These are phyloP conservation scores for Colius striatus DNA, from an alignment of 2,113 vertebrate genomes.

Conservation along the genomic window DNA sequence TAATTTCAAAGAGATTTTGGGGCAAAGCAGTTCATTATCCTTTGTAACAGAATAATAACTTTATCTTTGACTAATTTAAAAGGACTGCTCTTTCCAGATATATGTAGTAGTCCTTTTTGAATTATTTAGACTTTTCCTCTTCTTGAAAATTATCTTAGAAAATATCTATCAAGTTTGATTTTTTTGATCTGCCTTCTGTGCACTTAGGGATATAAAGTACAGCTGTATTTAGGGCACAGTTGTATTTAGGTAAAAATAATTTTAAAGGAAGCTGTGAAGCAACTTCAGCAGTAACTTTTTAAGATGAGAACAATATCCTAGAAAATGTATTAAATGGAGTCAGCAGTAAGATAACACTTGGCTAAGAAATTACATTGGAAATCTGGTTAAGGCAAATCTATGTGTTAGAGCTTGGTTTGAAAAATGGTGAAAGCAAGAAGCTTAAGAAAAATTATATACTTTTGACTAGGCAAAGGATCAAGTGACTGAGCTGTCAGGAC, in stretches of 20 bases:
- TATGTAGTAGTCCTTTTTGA: background rate
- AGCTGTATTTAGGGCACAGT: background rate
- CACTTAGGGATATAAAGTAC: background rate
- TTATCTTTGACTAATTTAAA: background rate
- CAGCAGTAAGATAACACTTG: background rate
- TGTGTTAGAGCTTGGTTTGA: background rate
- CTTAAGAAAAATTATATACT: background rate
- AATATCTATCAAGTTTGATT: background rate
- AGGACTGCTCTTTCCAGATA: background rate
- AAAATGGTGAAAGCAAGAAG: background rate
- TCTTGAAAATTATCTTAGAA: background rate
- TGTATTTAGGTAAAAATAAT: background rate
- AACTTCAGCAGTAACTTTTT: background rate
- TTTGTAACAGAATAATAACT: background rate
- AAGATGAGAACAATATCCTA: background rate
- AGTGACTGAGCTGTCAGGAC: background rate
- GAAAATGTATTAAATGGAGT: background rate
- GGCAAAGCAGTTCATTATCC: background rate
- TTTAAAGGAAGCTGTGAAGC: background rate
- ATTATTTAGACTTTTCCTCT: background rate
- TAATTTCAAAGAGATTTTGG: background rate
- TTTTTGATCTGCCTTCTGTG: background rate
- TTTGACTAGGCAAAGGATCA: background rate
- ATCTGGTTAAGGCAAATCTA: background rate
- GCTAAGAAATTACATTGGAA: constrained; percentile 20